phyloP scores from a whole-genome alignment of 2,888 invertebrate genomes.

The Phanerotoma sp. region DNA sequence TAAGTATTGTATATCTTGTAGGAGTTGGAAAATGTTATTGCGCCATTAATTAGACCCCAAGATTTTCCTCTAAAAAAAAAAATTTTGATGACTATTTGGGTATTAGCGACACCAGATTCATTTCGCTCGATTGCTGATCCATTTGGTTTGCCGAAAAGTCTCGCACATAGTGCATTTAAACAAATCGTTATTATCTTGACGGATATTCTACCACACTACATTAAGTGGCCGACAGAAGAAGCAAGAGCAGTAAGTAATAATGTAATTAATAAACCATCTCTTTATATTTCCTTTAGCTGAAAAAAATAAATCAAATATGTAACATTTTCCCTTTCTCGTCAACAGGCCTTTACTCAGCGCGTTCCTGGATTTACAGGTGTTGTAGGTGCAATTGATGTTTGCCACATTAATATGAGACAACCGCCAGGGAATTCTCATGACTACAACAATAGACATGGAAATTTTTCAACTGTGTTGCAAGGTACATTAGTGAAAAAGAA shows the following conservation, averaged over 20 bases:
- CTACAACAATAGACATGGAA: constrained; percentile 4
- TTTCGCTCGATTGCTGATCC: constrained; percentile 19
- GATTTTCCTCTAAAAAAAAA: constrained; percentile 9
- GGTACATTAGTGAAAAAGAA: no score
- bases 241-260: constrained; percentile 19
- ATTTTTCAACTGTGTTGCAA: constrained; percentile 4
- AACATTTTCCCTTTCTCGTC: no score
- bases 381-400: constrained; percentile 17
- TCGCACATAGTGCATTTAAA: constrained; percentile 14
- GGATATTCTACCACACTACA: constrained; percentile 3
- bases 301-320: no score
- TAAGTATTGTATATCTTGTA: constrained; percentile 1
- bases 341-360: no score
- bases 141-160: constrained; percentile 19
- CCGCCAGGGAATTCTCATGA: constrained; percentile 18
- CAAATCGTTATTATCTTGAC: constrained; percentile 8
- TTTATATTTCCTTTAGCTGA: no score
- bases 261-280: no score
- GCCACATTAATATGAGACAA: constrained; percentile 11
- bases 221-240: constrained; percentile 14
- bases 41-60: background rate
- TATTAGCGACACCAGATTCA: constrained; percentile 18
- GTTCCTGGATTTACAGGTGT: constrained; percentile 12
- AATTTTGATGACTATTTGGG: constrained; percentile 15
- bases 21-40: constrained; percentile 15